Percentiles rank a stretch among this genome's conserved stretches.
Evolutionary conservation across 2,797 vertebrate species (phyloP).

Genomic region (Silurus lanzhouensis): DNA sequence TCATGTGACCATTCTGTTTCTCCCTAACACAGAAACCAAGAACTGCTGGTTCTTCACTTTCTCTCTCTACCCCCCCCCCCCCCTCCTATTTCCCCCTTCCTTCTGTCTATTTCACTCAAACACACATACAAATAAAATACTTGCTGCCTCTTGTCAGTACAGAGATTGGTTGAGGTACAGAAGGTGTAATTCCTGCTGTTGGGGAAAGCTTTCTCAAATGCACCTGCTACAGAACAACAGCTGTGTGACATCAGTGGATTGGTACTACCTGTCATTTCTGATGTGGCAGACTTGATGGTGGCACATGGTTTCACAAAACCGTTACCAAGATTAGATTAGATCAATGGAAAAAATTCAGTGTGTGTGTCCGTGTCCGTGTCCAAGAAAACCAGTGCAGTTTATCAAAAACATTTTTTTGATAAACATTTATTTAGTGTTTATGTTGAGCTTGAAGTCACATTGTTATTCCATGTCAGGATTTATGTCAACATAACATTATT

Average conservation of each 20-base stretch:
- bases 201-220: not conserved
- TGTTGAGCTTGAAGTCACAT: not conserved
- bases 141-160: not conserved
- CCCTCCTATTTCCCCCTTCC: slow-evolving; percentile 3
- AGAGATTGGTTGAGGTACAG: not conserved
- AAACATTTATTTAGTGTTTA: too few relatives aligned
- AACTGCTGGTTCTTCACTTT: slow-evolving; percentile 16
- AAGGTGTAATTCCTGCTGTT: not conserved
- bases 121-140: not conserved
- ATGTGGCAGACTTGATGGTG: not conserved
- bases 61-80: slow-evolving; percentile 36
- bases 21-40: not conserved
- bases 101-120: slow-evolving; percentile 18
- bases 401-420: too few relatives aligned
- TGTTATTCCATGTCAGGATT: not conserved
- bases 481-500: not conserved
- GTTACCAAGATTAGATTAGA: not conserved
- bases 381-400: not conserved
- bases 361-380: not conserved
- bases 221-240: not conserved
- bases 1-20: slow-evolving; percentile 67
- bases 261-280: not conserved
- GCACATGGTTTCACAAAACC: not conserved
- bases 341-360: not conserved
- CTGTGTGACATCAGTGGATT: not conserved